phyloP scores from a whole-genome alignment of 1,140 invertebrate species.

The Polypedilum pembai region DNA sequence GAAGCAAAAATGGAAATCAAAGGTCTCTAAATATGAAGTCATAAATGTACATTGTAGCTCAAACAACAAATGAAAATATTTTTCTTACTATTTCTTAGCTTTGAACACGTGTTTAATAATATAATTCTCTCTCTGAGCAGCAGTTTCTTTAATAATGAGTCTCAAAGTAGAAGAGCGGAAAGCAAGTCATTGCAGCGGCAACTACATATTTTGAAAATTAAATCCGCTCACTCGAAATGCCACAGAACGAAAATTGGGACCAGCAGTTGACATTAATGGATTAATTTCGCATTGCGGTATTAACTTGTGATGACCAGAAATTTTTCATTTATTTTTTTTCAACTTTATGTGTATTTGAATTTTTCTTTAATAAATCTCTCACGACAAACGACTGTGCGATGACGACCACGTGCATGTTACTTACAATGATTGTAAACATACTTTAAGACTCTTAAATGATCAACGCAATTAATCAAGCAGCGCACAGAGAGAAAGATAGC shows the following conservation, averaged over 20 bases:
- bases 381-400: neutral
- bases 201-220: neutral
- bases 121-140: neutral
- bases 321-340: neutral
- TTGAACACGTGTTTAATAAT: neutral
- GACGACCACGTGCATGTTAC: constrained; percentile 7
- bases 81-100: neutral
- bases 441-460: neutral
- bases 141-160: too few species aligned
- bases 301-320: neutral
- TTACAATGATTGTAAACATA: neutral
- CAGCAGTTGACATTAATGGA: constrained; percentile 16
- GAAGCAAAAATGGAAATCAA: neutral
- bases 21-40: constrained; percentile 10
- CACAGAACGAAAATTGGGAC: neutral
- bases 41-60: constrained; percentile 9
- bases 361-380: neutral
- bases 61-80: too few species aligned
- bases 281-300: neutral
- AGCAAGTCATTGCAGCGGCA: neutral
- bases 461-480: neutral
- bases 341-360: neutral
- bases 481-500: neutral
- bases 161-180: neutral
- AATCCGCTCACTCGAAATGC: neutral